Evolutionary conservation across 1,140 invertebrate species (phyloP).

Genomic region (Penaeus japonicus): DNA sequence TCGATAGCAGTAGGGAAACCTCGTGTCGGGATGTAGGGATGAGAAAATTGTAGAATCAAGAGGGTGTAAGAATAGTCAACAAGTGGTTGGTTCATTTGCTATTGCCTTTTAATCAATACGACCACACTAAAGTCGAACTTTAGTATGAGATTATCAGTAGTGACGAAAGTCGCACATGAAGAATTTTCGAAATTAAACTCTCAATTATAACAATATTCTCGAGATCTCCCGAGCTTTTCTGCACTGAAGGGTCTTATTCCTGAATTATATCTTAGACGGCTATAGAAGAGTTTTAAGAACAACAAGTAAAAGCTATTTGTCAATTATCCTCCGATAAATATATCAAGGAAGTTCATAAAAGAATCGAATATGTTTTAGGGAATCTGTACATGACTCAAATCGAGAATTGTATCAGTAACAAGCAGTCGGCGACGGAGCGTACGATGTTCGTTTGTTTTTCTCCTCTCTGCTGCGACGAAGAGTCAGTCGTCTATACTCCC

Average conservation of each 20-base stretch:
- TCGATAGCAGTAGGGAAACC: too few relatives aligned
- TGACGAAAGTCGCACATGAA: too few relatives aligned
- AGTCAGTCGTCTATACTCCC: conserved; percentile 25
- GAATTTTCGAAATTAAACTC: too few relatives aligned
- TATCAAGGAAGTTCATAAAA: background rate
- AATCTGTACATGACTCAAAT: too few relatives aligned
- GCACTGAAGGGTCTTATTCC: too few relatives aligned
- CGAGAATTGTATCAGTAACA: too few relatives aligned
- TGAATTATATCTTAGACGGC: too few relatives aligned
- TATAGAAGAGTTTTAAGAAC: background rate
- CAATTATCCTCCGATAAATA: conserved; percentile 38
- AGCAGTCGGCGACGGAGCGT: background rate
- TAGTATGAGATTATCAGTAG: too few relatives aligned
- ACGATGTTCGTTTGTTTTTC: background rate
- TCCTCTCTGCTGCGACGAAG: background rate
- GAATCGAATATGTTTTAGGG: background rate
- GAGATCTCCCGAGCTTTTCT: too few relatives aligned
- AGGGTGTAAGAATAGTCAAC: background rate
- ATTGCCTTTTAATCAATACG: background rate
- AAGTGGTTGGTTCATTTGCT: background rate
- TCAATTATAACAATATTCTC: too few relatives aligned
- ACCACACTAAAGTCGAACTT: background rate
- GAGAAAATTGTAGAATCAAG: too few relatives aligned
- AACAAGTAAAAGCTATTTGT: conserved; percentile 49
- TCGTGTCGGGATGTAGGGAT: too few relatives aligned